Conservation (phyloP, 2,888 invertebrate genomes). For the Lysandra coridon region DNA sequence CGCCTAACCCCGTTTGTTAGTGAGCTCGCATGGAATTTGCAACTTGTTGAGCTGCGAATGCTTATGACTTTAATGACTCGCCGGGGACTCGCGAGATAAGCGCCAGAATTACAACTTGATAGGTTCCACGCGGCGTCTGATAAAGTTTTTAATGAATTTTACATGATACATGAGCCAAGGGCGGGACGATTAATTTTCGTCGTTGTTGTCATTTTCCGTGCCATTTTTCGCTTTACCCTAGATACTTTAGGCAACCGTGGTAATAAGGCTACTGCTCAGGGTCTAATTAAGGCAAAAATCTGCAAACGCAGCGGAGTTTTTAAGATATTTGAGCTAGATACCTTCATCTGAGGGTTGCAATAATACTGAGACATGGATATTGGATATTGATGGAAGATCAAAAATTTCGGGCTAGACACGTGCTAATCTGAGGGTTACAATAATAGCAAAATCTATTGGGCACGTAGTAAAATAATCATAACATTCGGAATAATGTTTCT, state of each 20-base stretch:
- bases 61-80: constrained; percentile 72
- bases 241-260: neutral
- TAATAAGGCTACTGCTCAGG: neutral
- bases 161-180: constrained; percentile 18
- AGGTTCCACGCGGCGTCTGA: constrained; percentile 17
- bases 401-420: neutral
- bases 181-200: constrained; percentile 11
- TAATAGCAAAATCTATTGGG: neutral
- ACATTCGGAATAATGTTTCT: constrained; percentile 1
- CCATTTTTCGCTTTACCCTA: neutral
- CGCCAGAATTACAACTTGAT: constrained; percentile 30
- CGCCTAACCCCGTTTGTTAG: constrained; percentile 21
- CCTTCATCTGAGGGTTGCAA: neutral
- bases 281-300: neutral
- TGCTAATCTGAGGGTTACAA: neutral
- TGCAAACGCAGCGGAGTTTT: neutral
- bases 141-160: constrained; percentile 27
- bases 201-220: constrained; percentile 1
- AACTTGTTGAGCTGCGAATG: constrained; percentile 51
- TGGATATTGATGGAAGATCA: neutral
- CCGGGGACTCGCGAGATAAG: constrained; percentile 45
- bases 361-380: neutral
- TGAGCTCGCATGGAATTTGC: constrained; percentile 33
- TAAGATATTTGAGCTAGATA: neutral
- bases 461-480: constrained; percentile 14